Evolutionary conservation across 2,113 vertebrate species (phyloP), one percentile per base, ranked within the genome.

Genomic region (Strigops habroptila): DNA sequence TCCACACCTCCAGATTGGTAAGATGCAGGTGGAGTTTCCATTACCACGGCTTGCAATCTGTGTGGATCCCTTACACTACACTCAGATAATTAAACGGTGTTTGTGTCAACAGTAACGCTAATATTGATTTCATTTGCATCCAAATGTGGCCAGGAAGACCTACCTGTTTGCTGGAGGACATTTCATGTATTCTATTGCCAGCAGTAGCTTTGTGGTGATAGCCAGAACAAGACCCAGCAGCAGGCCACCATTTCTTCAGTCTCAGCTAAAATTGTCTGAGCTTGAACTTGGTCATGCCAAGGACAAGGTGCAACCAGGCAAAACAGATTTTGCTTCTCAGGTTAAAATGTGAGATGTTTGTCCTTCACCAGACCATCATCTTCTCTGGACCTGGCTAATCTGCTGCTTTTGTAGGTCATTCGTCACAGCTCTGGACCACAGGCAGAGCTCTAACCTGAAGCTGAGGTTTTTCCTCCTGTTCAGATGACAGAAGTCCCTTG

Each of bases 1-100:
- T 14, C 1, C 28, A 28, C 5, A 21, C 3, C 5, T 31, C 12
- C 1, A 7, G 11, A 55, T 76, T 23, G 12, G 11, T 25, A 25
- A 53, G 25, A n/a, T 6, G 6, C 13, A 53, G 11, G 14, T 28
- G 17, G 23, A 68, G 8, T 60, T 85, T 55, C 52, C 8, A 13
- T 25, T 59, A 22, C 11, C 3, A 3, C 7, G 15, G 24, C 10
- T 43, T 79, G 43, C 16, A 68, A 8, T 14, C 37, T 49, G 6
- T 31, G 24, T 51, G 37, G 18, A 33, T 27, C 7, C 12, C 31
- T 59, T 70, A 37, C 63, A 51, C 6, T 35, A 2, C 10, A 5
- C 12, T 87, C 22, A 52, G 18, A 75, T 41, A 84, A 46, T 25
- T 57, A 31, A 28, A 30, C 14, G 21, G 5, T 39, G 10, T 35